Evolutionary conservation across 2,113 vertebrate species (phyloP).

Genomic region (Gnathonemus longibarbis): DNA sequence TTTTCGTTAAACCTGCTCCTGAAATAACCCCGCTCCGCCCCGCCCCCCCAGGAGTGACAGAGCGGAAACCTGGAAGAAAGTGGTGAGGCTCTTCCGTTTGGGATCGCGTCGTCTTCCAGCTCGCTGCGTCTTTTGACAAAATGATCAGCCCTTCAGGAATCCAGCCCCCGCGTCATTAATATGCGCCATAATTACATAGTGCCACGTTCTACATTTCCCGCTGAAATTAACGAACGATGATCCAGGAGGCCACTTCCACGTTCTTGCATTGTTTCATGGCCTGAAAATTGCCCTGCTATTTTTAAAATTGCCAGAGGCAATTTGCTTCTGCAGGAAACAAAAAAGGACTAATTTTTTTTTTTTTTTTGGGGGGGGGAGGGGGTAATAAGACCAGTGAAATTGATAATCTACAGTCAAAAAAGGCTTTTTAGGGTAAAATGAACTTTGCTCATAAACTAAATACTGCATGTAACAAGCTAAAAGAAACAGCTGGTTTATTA

Average conservation of each 20-base stretch:
- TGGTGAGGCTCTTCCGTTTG: neutral
- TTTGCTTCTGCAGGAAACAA: constrained; percentile 16
- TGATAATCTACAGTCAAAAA: constrained; percentile 15
- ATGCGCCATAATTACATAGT: neutral
- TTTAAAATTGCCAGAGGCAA: constrained; percentile 21
- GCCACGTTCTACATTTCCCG: constrained; percentile 11
- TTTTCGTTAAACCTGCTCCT: neutral
- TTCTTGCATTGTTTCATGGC: neutral
- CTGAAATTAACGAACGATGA: constrained; percentile 12
- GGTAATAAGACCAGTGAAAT: neutral
- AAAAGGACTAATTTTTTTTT: constrained; percentile 7
- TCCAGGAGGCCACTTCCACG: neutral
- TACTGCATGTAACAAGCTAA: neutral
- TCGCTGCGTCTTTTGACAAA: neutral
- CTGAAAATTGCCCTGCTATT: constrained; percentile 16
- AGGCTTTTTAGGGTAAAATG: constrained; percentile 4
- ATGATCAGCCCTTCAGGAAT: neutral
- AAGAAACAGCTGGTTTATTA: neutral
- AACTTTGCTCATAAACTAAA: constrained; percentile 3
- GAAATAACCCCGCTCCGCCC: neutral
- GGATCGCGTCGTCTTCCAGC: neutral
- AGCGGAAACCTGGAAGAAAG: neutral
- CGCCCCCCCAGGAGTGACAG: neutral
- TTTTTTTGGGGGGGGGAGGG: neutral
- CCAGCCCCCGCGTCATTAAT: neutral